These are phyloP conservation scores for Sciaenops ocellatus DNA, from an alignment of 2,797 vertebrate species.

Conservation along the genomic window DNA sequence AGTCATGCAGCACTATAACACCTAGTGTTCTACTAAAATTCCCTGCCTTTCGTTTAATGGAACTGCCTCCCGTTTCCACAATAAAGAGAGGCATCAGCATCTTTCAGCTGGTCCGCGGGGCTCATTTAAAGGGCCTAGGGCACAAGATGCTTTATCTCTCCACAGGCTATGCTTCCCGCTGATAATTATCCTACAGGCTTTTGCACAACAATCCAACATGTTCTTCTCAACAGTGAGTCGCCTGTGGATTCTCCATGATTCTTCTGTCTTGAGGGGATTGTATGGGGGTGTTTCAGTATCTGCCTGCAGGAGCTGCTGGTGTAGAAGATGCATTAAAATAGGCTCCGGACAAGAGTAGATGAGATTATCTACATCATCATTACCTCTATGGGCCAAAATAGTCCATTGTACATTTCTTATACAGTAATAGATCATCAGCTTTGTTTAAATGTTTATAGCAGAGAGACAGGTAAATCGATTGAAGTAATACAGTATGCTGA, in stretches of 20 bases:
- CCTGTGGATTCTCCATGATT: conserved; percentile 68
- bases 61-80: conserved; percentile 53
- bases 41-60: conserved; percentile 59
- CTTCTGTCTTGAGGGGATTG: conserved; percentile 68
- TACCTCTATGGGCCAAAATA: conserved; percentile 24
- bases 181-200: conserved; percentile 71
- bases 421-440: conserved; percentile 11
- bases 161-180: conserved; percentile 63
- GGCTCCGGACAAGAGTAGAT: conserved; percentile 17
- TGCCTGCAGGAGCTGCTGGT: conserved; percentile 46
- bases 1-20: conserved; percentile 22
- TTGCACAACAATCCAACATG: conserved; percentile 67
- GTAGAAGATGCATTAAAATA: conserved; percentile 40
- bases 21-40: conserved; percentile 40
- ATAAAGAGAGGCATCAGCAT: conserved; percentile 74
- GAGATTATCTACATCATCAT: conserved; percentile 46
- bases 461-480: conserved; percentile 7
- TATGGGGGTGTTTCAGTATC: conserved; percentile 40
- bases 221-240: conserved; percentile 64
- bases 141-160: conserved; percentile 67
- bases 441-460: conserved; percentile 3
- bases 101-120: conserved; percentile 65
- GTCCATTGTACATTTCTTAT: conserved; percentile 2
- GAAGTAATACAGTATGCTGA: conserved; percentile 17
- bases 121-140: conserved; percentile 72